Evolutionary conservation across 2,797 vertebrate genomes (phyloP).

Genomic region (Ptychadena robeensis): DNA sequence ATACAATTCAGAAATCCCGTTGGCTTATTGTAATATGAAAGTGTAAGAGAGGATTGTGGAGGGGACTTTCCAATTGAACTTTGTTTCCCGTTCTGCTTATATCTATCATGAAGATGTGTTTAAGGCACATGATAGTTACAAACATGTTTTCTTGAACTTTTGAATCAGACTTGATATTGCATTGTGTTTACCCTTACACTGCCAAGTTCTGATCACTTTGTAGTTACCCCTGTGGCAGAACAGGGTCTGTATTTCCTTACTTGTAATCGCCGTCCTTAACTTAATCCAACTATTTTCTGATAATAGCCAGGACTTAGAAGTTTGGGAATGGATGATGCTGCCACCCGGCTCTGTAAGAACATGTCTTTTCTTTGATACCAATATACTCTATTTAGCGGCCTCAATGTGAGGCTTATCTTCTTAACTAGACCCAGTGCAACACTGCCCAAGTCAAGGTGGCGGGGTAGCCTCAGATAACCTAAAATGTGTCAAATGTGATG

Average conservation of each 20-base stretch:
- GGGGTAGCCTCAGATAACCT: not conserved
- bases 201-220: not conserved
- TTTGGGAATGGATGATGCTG: not conserved
- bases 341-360: not conserved
- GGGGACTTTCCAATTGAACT: constrained; percentile 65
- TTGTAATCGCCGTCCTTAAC: not conserved
- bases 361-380: not conserved
- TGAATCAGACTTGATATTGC: constrained; percentile 71
- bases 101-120: constrained; percentile 86
- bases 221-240: not conserved
- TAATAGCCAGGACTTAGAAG: not conserved
- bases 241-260: not conserved
- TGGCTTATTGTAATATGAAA: constrained; percentile 84
- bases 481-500: not conserved
- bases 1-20: constrained; percentile 88
- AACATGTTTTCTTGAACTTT: constrained; percentile 91
- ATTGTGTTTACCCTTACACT: constrained; percentile 62
- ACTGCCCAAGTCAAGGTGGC: not conserved
- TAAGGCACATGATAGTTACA: constrained; percentile 98
- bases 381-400: not conserved
- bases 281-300: not conserved
- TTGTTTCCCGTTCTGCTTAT: constrained; percentile 62
- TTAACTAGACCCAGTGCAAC: not conserved
- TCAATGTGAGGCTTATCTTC: not conserved
- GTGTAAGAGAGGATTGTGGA: constrained; percentile 79